Percentiles rank a stretch among this genome's conserved stretches.
phyloP scores from a whole-genome alignment of 2,797 vertebrate species.

The Hemitrygon akajei region DNA sequence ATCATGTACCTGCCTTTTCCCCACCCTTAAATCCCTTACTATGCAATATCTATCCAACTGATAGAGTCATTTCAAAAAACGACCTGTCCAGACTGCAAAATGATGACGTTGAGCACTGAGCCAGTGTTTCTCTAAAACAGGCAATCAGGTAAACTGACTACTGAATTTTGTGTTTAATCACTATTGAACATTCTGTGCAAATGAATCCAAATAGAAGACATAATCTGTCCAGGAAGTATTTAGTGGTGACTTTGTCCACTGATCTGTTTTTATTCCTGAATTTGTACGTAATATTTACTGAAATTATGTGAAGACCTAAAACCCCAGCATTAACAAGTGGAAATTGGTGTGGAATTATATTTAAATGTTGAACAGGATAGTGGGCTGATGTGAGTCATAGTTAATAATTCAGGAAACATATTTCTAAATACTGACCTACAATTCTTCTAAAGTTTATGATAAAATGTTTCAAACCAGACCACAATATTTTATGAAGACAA shows the following conservation, averaged over 20 bases:
- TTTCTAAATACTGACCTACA: neutral
- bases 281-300: neutral
- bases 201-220: neutral
- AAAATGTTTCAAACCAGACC: neutral
- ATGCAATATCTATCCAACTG: no score
- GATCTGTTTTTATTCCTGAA: no score
- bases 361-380: neutral
- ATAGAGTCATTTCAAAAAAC: neutral
- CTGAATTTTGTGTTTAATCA: neutral
- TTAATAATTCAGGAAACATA: neutral
- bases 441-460: neutral
- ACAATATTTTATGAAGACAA: neutral
- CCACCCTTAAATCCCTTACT: no score
- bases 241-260: neutral
- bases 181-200: neutral
- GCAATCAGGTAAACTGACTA: neutral
- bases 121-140: neutral
- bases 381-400: neutral
- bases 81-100: neutral
- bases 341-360: neutral
- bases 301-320: neutral
- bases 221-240: neutral
- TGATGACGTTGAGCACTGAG: neutral
- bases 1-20: no score
- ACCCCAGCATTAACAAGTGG: neutral